These are phyloP conservation scores for Tetramorium parvispinum DNA, from an alignment of 1,140 invertebrate species.

Conservation along the genomic window DNA sequence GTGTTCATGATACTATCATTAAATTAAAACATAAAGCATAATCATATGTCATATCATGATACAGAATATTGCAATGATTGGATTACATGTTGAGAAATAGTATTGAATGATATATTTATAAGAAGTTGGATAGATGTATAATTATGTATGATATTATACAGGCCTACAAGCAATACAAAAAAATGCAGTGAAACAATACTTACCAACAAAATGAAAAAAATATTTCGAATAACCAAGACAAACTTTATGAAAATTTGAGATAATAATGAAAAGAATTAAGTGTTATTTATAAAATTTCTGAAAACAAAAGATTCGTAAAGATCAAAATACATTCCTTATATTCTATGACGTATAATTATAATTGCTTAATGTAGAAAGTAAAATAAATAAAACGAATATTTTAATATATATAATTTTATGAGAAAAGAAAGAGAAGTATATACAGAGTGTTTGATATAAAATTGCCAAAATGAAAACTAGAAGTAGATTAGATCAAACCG, in stretches of 20 bases:
- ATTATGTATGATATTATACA: background rate
- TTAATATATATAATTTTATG: no score
- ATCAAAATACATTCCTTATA: background rate
- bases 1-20: slow-evolving; percentile 86
- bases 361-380: background rate
- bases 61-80: background rate
- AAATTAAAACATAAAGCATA: slow-evolving; percentile 86
- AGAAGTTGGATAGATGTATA: background rate
- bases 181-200: background rate
- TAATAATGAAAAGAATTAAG: background rate
- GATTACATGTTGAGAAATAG: background rate
- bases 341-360: background rate
- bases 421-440: no score
- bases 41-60: slow-evolving; percentile 1
- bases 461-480: no score
- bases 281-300: background rate
- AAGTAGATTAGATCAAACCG: no score
- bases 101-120: background rate
- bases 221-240: background rate
- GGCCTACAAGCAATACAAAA: background rate
- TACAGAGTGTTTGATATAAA: no score
- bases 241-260: background rate
- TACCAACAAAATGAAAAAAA: background rate
- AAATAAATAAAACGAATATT: background rate
- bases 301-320: background rate